Percentiles rank a stretch among this genome's conserved stretches.
These are phyloP conservation scores for Myotis myotis DNA, from an alignment of 2,797 vertebrate genomes.

Conservation along the genomic window DNA sequence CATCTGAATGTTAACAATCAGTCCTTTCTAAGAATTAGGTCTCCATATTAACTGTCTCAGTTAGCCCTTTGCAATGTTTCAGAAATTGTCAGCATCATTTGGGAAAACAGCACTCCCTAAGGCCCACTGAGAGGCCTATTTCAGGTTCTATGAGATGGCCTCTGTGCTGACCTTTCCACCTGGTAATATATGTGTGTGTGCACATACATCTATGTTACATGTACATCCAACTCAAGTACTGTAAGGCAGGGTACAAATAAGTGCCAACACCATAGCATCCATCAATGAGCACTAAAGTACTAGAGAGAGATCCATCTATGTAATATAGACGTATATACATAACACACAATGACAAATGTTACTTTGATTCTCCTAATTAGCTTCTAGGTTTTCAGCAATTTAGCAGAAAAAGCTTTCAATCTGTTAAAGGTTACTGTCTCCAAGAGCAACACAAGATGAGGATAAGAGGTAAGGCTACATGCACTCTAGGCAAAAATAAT, in stretches of 20 bases:
- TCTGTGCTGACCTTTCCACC: neutral
- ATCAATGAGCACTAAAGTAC: neutral
- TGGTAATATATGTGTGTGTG: neutral
- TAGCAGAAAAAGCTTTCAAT: constrained; percentile 33
- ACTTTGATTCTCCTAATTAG: neutral
- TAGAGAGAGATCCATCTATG: neutral
- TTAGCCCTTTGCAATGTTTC: neutral
- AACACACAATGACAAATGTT: neutral
- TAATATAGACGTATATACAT: neutral
- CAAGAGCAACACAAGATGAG: neutral
- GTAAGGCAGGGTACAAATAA: neutral
- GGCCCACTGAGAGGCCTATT: constrained; percentile 44
- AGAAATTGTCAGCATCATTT: constrained; percentile 11
- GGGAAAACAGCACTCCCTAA: constrained; percentile 19
- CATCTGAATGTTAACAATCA: constrained; percentile 32
- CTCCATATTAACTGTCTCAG: neutral
- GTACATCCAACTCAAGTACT: neutral
- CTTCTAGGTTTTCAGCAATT: neutral
- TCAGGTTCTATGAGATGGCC: neutral
- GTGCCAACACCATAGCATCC: neutral
- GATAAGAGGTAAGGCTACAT: neutral
- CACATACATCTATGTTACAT: neutral
- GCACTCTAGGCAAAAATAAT: neutral
- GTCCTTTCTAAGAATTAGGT: neutral
- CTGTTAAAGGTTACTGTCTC: neutral